These are phyloP conservation scores for Thymallus thymallus DNA, from an alignment of 2,113 vertebrate species.

Conservation along the genomic window DNA sequence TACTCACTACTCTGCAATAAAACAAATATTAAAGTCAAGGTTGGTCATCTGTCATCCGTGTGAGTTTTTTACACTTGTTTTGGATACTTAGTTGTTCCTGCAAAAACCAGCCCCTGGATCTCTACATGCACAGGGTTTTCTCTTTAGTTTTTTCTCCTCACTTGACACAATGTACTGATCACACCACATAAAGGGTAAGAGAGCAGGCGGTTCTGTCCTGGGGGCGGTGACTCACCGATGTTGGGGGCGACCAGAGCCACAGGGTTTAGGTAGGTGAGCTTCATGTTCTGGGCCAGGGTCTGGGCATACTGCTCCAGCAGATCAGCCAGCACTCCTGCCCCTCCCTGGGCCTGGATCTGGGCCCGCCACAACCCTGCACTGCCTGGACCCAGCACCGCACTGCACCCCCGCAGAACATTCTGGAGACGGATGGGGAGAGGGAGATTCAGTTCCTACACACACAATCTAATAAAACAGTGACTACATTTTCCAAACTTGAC, in stretches of 20 bases:
- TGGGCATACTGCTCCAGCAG: constrained; percentile 86
- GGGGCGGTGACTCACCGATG: constrained; percentile 78
- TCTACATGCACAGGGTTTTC: too few species aligned
- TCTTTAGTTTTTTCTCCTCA: too few species aligned
- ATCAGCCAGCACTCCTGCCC: constrained; percentile 82
- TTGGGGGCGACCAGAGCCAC: constrained; percentile 93
- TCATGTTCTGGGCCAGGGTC: constrained; percentile 94
- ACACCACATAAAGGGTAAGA: neutral
- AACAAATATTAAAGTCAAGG: too few species aligned
- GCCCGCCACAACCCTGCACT: constrained; percentile 86
- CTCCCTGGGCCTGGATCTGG: constrained; percentile 71
- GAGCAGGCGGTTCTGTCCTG: neutral
- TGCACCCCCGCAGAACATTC: constrained; percentile 88
- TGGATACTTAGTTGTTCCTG: too few species aligned
- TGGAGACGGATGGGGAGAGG: constrained; percentile 51
- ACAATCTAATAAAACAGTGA: neutral
- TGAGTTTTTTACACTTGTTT: too few species aligned
- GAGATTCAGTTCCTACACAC: neutral
- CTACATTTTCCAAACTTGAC: neutral
- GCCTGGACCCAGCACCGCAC: constrained; percentile 80
- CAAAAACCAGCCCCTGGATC: too few species aligned
- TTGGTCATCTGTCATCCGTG: too few species aligned
- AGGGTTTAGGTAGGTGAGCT: constrained; percentile 96
- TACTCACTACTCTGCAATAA: too few species aligned
- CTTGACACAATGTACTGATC: neutral